Conservation (phyloP, 2,888 invertebrate species). For the Dusona sp. region DNA sequence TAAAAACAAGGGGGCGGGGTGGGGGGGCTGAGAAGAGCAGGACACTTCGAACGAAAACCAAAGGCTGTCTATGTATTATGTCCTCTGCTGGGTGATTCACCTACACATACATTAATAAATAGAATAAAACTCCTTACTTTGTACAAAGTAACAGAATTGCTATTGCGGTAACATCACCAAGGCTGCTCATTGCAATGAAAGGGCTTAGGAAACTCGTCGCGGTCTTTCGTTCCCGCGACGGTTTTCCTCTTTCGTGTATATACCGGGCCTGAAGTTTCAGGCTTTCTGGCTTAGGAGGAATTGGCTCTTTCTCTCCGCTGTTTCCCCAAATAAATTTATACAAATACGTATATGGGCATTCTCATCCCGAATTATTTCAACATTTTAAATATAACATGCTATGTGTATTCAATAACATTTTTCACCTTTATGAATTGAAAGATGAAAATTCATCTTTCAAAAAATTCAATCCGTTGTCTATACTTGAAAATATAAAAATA, state of each 20-base stretch:
- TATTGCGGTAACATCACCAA: constrained; percentile 47
- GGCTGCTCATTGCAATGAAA: constrained; percentile 33
- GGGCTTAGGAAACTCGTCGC: constrained; percentile 39
- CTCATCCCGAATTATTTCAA: not conserved
- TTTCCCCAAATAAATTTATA: not conserved
- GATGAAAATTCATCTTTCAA: not conserved
- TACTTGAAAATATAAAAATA: not conserved
- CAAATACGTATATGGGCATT: not conserved
- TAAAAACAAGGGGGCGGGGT: no score
- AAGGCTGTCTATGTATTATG: not conserved
- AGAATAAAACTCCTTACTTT: constrained; percentile 41
- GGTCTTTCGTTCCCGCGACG: constrained; percentile 28
- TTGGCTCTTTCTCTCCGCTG: not conserved
- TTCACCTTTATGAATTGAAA: not conserved
- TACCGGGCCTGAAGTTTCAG: not conserved
- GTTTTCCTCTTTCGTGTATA: not conserved
- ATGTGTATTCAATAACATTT: no score
- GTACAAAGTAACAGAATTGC: constrained; percentile 35
- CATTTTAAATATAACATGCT: not conserved
- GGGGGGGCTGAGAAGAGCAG: constrained; percentile 4
- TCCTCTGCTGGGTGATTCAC: not conserved
- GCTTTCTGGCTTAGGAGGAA: not conserved
- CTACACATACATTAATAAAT: constrained; percentile 10
- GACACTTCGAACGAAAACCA: not conserved
- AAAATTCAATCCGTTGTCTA: not conserved